Base-by-base conservation (phyloP, 2,888 invertebrate species). In the Sisyra nigra region DNA sequence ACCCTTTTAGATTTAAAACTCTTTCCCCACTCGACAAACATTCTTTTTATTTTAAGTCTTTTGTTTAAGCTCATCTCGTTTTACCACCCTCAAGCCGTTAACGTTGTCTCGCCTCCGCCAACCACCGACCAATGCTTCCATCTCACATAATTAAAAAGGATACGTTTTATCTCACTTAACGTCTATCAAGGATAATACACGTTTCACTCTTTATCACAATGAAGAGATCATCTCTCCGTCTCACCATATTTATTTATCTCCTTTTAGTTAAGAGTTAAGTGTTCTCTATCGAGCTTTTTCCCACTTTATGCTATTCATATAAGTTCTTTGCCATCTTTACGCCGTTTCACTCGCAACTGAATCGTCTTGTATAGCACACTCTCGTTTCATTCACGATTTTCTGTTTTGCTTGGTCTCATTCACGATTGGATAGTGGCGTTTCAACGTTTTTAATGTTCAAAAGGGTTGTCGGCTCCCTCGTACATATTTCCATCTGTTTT, bases 11-110 rank as follows among this genome's bases (percentile, higher is more conserved):
- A 14, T 11, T 15, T 38, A 14, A 18, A 17, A 9, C 38, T 8
- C 17, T 11, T 37, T 37, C 37, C 37, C 37, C 37, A 18, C n/a
- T 31, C 40, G 15, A 30, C 13, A n/a, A 40, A 40, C 15, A 40
- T 40, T 40, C 40, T 40, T 40, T 40, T 40, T 40, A 40, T 40
- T 24, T 24, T 31, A 40, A 40, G 40, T 40, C 40, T 40, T 40
- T 40, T 40, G 40, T 40, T 31, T 30, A 40, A 40, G 30, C 40
- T 31, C 40, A 40, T 40, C 40, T 40, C 40, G 9, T 40, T 40
- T 31, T 40, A 40, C 40, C 40, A 40, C 40, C 40, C 40, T 31
- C 40, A 40, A 40, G 40, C 31, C 40, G 31, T 40, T 40, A 29
- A 40, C 32, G 11, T 15, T 13, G 30, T 40, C 40, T 40, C 30